Evolutionary conservation across 2,113 vertebrate species (phyloP).

Genomic region (Struthio camelus): DNA sequence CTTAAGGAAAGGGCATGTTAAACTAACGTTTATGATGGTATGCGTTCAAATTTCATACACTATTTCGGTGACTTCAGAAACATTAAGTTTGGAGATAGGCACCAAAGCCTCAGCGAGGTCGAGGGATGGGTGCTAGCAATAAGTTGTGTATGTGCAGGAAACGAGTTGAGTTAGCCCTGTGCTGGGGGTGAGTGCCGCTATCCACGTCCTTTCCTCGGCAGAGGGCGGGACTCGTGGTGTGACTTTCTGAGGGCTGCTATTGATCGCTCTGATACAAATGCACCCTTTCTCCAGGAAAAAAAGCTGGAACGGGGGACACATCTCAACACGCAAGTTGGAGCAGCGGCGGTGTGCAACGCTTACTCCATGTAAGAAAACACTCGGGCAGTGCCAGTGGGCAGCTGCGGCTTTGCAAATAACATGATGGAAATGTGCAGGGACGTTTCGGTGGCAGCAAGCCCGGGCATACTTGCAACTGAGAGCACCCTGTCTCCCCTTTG

Average conservation of each 20-base stretch:
- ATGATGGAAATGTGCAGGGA: background rate
- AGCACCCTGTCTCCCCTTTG: background rate
- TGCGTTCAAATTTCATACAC: background rate
- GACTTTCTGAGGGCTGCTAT: background rate
- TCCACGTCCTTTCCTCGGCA: background rate
- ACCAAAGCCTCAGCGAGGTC: background rate
- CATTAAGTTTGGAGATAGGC: background rate
- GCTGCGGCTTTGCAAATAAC: conserved; percentile 48
- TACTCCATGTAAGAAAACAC: conserved; percentile 1
- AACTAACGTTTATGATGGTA: background rate
- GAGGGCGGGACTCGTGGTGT: background rate
- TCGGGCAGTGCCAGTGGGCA: background rate
- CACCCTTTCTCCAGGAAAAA: too few relatives aligned
- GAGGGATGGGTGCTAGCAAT: background rate
- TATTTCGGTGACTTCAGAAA: background rate
- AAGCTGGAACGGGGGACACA: background rate
- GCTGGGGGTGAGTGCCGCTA: rapidly evolving
- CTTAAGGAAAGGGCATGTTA: background rate
- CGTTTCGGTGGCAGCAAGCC: conserved; percentile 44
- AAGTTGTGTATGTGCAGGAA: background rate
- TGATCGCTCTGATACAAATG: background rate
- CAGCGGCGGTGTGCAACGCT: rapidly evolving
- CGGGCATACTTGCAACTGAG: background rate
- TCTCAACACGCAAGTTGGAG: background rate
- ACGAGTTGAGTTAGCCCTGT: background rate